Evolutionary conservation across 2,797 vertebrate species (phyloP).

Genomic region (Rhadinocentrus ornatus): DNA sequence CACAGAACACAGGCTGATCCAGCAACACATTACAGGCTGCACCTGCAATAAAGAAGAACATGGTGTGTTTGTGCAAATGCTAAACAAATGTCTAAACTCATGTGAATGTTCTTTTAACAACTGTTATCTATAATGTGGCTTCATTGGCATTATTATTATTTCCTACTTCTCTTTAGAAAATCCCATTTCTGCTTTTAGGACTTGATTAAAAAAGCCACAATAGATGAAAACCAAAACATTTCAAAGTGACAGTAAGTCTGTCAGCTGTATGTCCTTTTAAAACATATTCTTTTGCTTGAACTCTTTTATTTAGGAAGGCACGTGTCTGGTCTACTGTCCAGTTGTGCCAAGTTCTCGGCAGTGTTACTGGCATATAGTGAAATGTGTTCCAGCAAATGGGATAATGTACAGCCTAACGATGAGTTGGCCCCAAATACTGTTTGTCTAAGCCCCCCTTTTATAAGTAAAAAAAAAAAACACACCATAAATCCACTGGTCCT

Average conservation of each 20-base stretch:
- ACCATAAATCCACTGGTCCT: conserved; percentile 68
- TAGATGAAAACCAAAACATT: neutral
- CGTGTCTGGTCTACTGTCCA: conserved; percentile 30
- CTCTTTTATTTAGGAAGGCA: conserved; percentile 18
- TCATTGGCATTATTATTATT: neutral
- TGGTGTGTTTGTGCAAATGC: neutral
- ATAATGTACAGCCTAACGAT: conserved; percentile 76
- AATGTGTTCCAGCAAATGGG: conserved; percentile 70
- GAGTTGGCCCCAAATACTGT: conserved; percentile 70
- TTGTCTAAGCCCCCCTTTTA: conserved; percentile 64
- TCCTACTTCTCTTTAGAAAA: neutral
- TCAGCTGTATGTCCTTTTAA: neutral
- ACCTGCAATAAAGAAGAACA: conserved; percentile 17
- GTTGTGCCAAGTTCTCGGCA: conserved; percentile 39
- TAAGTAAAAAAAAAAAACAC: conserved; percentile 53
- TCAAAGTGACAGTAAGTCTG: neutral
- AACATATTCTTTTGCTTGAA: conserved; percentile 6
- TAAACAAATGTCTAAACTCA: neutral
- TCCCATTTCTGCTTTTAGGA: neutral
- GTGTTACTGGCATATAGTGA: conserved; percentile 58
- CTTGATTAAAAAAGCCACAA: neutral
- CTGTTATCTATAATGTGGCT: neutral
- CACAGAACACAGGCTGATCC: conserved; percentile 22
- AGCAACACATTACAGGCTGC: conserved; percentile 2
- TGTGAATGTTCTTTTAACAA: neutral